Conservation (phyloP, 2,888 invertebrate genomes). For the Lamellibrachia satsuma region DNA sequence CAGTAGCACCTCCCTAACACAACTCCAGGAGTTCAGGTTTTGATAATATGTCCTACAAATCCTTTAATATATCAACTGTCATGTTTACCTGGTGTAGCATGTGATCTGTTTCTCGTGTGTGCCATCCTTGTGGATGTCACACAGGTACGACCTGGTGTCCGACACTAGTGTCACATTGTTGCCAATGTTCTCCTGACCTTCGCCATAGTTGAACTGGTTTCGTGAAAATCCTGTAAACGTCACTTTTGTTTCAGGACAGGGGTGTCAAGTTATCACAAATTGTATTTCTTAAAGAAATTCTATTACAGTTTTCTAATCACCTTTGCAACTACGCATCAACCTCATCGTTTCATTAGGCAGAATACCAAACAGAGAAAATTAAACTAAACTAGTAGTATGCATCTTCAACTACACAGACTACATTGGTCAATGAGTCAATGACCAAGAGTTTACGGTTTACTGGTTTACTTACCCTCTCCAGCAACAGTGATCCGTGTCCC, state of each 20-base stretch:
- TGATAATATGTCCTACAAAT: no score
- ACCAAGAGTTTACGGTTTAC: no score
- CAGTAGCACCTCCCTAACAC: neutral
- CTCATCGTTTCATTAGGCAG: no score
- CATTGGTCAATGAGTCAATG: no score
- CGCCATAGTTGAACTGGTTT: slow-evolving; percentile 49
- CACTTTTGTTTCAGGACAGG: neutral
- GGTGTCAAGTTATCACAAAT: neutral
- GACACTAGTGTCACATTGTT: slow-evolving; percentile 50
- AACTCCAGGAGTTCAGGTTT: neutral
- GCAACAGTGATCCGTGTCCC: neutral
- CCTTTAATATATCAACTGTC: no score
- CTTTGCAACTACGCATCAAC: no score
- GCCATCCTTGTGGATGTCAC: slow-evolving; percentile 53
- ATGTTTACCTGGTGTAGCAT: slow-evolving; percentile 50
- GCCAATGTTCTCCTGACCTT: slow-evolving; percentile 48
- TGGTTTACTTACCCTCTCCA: neutral
- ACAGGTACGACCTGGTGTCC: slow-evolving; percentile 41
- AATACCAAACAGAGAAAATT: no score
- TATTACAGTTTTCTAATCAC: neutral
- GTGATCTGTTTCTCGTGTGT: slow-evolving; percentile 48
- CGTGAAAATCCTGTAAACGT: slow-evolving; percentile 44
- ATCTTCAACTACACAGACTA: no score
- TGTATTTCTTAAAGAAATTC: neutral
- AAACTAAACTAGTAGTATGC: no score